Base-by-base conservation (phyloP, 2,113 vertebrate genomes). In the Thalassoma bifasciatum region DNA sequence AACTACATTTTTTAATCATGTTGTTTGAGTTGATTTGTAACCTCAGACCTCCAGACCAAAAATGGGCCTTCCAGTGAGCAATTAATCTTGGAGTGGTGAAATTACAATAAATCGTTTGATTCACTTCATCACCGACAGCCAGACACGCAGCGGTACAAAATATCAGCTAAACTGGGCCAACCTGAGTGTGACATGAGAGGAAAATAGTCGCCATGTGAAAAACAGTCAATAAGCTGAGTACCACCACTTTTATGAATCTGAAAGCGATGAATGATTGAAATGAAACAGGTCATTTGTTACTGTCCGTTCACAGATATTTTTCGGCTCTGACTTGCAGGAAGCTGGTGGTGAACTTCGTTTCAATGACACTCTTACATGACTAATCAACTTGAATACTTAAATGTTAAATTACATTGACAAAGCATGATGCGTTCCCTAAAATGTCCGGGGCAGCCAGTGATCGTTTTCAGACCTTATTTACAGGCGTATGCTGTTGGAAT, bases 401-500 rank as follows among this genome's bases (percentile, higher is more conserved):
- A n/a, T 46, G 62, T 75, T 61, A 66, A 61, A 60, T 64, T 24
- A 75, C 47, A 3, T 24, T 49, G 17, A 62, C 50, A 16, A 53
- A 83, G 59, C 54, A 26, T 62, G 42, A 77, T 19, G 53, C 34
- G 12, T 73, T 56, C 22, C 40, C 50, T 51, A 37, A 42, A 60
- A 79, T 34, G 22, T 47, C 72, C 13, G 1, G 30, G 14, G 66
- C 66, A 61, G 34, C 23, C 49, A 23, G 11, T 50, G 42, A 65
- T 71, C 46, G 44, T 70, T 62, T 73, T 79, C 44, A 56, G 68
- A 81, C 44, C 34, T 40, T 87, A 90, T 89, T 81, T 90, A 91
- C 89, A 91, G 54, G 75, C 64, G 60, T 74, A 40, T 60, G 68
- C 24, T 14, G 58, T 6, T 72, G 71, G 36, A 67, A 70, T 75